Evolutionary conservation across 2,113 vertebrate genomes (phyloP), one percentile per base, ranked within the genome.

Genomic region (Plecturocebus donacophilus): DNA sequence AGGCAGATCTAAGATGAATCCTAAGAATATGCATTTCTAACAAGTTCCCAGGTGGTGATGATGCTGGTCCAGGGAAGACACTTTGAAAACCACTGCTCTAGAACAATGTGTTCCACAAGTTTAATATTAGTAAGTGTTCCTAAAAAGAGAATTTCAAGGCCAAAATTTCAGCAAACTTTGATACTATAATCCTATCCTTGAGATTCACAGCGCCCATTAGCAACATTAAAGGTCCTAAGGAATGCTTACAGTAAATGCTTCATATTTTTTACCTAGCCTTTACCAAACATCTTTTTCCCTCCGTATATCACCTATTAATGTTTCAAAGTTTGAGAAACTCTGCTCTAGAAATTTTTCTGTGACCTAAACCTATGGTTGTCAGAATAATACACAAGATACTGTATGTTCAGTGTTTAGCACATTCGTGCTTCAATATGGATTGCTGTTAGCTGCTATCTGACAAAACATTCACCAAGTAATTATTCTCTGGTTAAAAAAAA

Each of bases 301-400:
- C 73, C 64, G 58, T 1, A 68, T 8, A 32, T 42, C 17, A 30
- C 35, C 12, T 68, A 2, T 21, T 66, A 93, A 38, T 35, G 21
- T 82, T 88, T 88, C 71, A 93, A 86, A 81, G 52, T 91, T 85
- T 94, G 40, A 97, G 49, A 81, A 91, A 86, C 84, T 23, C n/a
- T 97, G 49, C 40, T 75, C 20, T 91, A 97, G 40, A 80, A 87
- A 87, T 64, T 83, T 91, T 80, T 92, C 76, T 75, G 38, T 87
- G 27, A 47, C 82, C 47, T 70, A 95, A 76, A 80, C 3, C 32
- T 90, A 90, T 87, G 25, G n/a, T 61, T 92, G 6, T 56, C 91
- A 19, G 32, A 81, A 90, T 82, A 89, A 85, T 94, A 91, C 30
- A 5, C 47, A 87, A 96, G 75, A 79, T 42, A 92, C 7, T 42